Percentiles rank a stretch among this genome's conserved stretches.
These are phyloP conservation scores for Leiothrix lutea DNA, from an alignment of 2,113 vertebrate species.

Conservation along the genomic window DNA sequence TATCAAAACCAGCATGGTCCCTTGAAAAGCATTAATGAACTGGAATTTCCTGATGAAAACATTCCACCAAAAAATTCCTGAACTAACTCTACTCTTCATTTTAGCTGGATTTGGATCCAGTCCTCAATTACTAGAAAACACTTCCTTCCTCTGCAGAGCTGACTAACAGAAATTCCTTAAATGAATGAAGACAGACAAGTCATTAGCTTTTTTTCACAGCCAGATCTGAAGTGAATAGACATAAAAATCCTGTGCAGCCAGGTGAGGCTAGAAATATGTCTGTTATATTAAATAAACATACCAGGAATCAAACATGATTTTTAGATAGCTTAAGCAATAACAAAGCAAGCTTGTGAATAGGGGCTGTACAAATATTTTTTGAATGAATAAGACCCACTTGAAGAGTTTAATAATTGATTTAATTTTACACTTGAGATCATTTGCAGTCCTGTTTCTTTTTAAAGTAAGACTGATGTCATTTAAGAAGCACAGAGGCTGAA, in stretches of 20 bases:
- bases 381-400: background rate
- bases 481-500: background rate
- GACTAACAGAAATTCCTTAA: background rate
- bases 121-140: conserved; percentile 10
- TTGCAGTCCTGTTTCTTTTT: background rate
- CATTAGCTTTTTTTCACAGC: background rate
- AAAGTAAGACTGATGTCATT: background rate
- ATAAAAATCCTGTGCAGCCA: background rate
- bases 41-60: conserved; percentile 33
- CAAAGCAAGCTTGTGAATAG: background rate
- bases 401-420: background rate
- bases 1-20: conserved; percentile 5
- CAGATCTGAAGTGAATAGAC: background rate
- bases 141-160: background rate
- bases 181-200: background rate
- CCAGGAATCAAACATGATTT: background rate
- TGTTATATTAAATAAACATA: background rate
- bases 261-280: background rate
- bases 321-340: background rate
- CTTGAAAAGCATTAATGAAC: conserved; percentile 4
- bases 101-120: background rate
- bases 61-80: background rate
- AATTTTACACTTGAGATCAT: background rate
- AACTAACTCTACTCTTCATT: background rate
- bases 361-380: conserved; percentile 7